Evolutionary conservation across 2,113 vertebrate genomes (phyloP), one percentile per base, ranked within the genome.

Genomic region (Coptodon rendalli): DNA sequence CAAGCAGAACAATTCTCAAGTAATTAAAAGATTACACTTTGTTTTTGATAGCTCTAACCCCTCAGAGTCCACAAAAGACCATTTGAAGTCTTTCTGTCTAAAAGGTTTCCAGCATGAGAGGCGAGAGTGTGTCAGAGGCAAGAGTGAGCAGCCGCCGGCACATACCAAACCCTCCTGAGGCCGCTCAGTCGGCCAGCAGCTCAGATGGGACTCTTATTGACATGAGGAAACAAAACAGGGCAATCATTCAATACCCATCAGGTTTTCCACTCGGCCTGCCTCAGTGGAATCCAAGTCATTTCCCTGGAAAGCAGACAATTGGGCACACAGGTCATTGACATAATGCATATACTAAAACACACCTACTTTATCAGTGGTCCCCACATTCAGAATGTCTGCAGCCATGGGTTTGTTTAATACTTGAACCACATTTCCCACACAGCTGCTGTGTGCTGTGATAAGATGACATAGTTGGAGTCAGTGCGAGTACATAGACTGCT

Each of bases 301-400:
- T 83, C 54, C 87, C 84, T 73, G 85, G 85, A 96, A 93, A 92
- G 88, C 79, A 93, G 94, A 92, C 84, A 89, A 83, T 84, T 27
- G 76, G 85, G 24, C 12, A 7, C 82, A 86, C 59, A 12, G 71
- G 61, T 87, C 79, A 82, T 10, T 87, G 90, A 81, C 76, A 81
- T 38, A 86, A 90, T 87, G 71, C 27, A 34, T 7, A 19, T 17
- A 2, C 24, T 19, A 45, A 54, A 66, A 76, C 80, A 31, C 87
- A 81, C 85, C 87, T 81, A 59, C 76, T 86, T 91, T 94, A 95
- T 94, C 93, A 88, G 87, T 13, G n/a, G 83, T 48, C n/a, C 13
- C 24, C 71, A 73, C 73, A 34, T 66, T 85, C 80, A 57, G 13
- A 63, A 54, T 3, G n/a, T 84, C 86, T 63, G 34, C 85, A 76